Conservation (phyloP, 2,113 vertebrate genomes). For the Dicaeum eximium region DNA sequence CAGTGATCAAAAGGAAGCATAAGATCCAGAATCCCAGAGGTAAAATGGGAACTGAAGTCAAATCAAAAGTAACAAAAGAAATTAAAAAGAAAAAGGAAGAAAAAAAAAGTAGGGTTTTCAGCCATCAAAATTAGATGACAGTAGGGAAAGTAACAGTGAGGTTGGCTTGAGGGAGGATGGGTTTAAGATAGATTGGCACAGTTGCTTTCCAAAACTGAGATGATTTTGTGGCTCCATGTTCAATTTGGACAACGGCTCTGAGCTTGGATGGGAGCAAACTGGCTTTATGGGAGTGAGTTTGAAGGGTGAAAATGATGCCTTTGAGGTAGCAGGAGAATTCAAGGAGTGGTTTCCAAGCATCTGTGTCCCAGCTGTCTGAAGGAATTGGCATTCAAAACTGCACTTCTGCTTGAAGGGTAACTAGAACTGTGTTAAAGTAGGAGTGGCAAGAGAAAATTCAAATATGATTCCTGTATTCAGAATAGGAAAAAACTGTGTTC, state of each 20-base stretch:
- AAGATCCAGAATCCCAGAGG: not conserved
- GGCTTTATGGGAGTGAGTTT: not conserved
- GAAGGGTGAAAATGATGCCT: not conserved
- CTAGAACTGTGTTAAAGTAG: not conserved
- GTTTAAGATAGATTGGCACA: not conserved
- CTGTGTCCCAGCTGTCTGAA: not conserved
- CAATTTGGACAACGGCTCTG: not conserved
- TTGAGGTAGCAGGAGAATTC: not conserved
- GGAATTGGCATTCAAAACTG: not conserved
- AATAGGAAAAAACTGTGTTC: not conserved
- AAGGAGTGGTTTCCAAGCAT: not conserved
- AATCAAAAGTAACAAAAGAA: not conserved
- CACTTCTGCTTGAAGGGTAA: not conserved
- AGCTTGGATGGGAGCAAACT: not conserved
- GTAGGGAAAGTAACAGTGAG: not conserved
- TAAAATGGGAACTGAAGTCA: not conserved
- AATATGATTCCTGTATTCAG: not conserved
- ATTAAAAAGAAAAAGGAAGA: not conserved
- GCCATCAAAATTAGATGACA: not conserved
- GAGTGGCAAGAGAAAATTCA: not conserved
- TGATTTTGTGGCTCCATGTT: not conserved
- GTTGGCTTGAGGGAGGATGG: not conserved
- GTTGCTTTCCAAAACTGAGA: not conserved
- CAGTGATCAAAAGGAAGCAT: not conserved
- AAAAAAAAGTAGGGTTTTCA: not conserved